Conservation (phyloP, 2,113 vertebrate species). For the Cyanoliseus patagonus region DNA sequence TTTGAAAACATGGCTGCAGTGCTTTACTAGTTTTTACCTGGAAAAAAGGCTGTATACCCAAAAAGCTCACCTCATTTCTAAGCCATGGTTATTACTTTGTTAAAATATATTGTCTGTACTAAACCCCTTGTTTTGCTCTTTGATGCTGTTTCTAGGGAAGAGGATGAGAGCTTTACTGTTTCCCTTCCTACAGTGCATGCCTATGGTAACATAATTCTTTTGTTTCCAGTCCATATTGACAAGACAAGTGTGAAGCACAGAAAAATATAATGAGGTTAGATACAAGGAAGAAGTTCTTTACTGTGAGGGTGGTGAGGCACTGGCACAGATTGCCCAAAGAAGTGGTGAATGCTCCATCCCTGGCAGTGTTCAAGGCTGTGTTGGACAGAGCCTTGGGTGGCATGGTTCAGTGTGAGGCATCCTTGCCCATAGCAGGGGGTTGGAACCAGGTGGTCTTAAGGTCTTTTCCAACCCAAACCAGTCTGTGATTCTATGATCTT, state of each 20-base stretch:
- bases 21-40: not conserved
- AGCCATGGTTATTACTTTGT: not conserved
- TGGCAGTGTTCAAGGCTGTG: not conserved
- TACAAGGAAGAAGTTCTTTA: not conserved
- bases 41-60: not conserved
- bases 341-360: not conserved
- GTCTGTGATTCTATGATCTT: not conserved
- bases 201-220: not conserved
- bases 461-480: not conserved
- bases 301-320: not conserved
- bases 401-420: not conserved
- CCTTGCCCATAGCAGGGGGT: not conserved
- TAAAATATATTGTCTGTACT: not conserved
- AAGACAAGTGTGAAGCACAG: not conserved
- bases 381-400: not conserved
- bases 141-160: not conserved
- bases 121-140: not conserved
- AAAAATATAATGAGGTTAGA: accelerated
- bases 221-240: not conserved
- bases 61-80: not conserved
- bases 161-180: not conserved
- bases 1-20: not conserved
- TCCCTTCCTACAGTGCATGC: not conserved
- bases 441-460: not conserved
- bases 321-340: not conserved